Base-by-base conservation (phyloP, 2,797 vertebrate genomes). In the Oreonectes daqikongensis region DNA sequence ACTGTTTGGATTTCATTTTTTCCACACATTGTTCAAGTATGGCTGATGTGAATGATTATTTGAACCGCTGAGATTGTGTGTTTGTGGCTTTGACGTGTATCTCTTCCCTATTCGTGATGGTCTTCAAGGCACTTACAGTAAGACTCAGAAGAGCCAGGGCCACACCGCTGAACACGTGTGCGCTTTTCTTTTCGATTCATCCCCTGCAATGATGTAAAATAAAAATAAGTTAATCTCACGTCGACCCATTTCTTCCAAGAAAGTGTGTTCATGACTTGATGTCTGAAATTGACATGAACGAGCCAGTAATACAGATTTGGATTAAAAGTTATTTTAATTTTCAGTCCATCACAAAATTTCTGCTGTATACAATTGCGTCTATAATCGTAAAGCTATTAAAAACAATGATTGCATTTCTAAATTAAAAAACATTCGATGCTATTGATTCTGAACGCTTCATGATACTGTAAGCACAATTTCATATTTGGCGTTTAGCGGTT, bases 201-300 rank as follows among this genome's bases (percentile, higher is more conserved):
- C 42, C 72, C 20, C 79, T 84, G 57, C 70, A 81, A 81, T 78
- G 66, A 59, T 77, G 69, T 75, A 79, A 80, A 83, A 83, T 81
- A 76, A 84, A 55, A 18, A 61, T 10, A 61, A 2, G 15, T 40
- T 48, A 61, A 69, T 69, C 65, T 76, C 61, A 46, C n/a, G 4
- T 6, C 28, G 40, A 53, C 24, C n/a, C 30, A 2, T 44, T 75
- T 67, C n/a, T 75, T 24, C 14, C 7, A 72, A 5, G 11, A 35
- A 26, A 38, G 35, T 32, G 30, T 50, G 28, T 6, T 18, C 1
- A 8, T 22, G 14, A 46, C 40, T 32, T 32, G 7, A 7, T 10
- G 14, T 4, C 5, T 44, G 14, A 15, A 17, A 15, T 18, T 46
- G 4, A 46, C 4, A 46, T 46, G 44, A 52, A 22, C 22, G 11